Percentiles rank a stretch among this genome's conserved stretches.
Evolutionary conservation across 2,888 invertebrate genomes (phyloP).

Genomic region (Arrhopalites spinosus): DNA sequence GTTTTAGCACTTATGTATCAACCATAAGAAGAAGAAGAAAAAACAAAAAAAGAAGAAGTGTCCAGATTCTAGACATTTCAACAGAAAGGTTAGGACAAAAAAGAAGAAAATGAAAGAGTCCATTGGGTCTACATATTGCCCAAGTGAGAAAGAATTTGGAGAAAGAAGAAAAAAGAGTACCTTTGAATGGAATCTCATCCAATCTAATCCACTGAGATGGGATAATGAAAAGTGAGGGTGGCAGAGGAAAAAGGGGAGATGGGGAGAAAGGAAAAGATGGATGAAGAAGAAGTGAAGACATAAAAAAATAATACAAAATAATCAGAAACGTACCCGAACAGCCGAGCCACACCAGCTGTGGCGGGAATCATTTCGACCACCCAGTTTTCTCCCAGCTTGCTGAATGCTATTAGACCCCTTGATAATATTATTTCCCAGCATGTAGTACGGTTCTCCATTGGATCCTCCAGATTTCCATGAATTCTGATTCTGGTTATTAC

Average conservation of each 20-base stretch:
- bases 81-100: not conserved
- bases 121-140: not conserved
- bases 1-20: too few relatives aligned
- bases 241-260: not conserved
- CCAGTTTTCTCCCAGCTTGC: slow-evolving; percentile 14
- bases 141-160: not conserved
- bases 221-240: slow-evolving; percentile 23
- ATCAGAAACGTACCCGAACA: slow-evolving; percentile 14
- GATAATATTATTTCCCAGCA: not conserved
- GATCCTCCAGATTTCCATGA: slow-evolving; percentile 30
- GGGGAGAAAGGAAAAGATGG: not conserved
- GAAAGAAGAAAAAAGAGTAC: not conserved
- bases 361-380: slow-evolving; percentile 49
- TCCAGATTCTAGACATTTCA: not conserved
- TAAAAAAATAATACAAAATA: not conserved
- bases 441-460: slow-evolving; percentile 25
- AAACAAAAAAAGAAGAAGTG: not conserved
- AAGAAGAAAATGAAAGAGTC: not conserved
- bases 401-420: slow-evolving; percentile 35
- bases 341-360: slow-evolving; percentile 55
- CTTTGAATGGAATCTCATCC: not conserved
- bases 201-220: slow-evolving; percentile 26
- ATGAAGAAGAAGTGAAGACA: not conserved
- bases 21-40: too few relatives aligned
- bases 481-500: slow-evolving; percentile 38